Conservation (phyloP, 2,113 vertebrate genomes). For the Cottus gobio region DNA sequence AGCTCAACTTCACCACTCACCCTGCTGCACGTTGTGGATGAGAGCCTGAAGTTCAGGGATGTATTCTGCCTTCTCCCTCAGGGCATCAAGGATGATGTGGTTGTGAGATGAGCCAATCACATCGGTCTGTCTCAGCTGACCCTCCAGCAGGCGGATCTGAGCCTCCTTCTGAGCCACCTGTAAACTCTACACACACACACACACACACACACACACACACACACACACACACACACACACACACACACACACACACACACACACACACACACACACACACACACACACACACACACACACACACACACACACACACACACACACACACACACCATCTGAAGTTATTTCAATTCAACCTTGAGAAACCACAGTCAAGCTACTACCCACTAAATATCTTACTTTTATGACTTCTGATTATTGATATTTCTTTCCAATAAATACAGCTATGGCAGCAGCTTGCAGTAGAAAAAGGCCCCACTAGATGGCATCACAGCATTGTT, state of each 20-base stretch:
- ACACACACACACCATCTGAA: too few species aligned
- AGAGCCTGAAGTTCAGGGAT: conserved; percentile 94
- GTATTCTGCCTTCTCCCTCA: conserved; percentile 92
- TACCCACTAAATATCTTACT: background rate
- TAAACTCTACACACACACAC: conserved; percentile 84
- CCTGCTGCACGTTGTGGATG: conserved; percentile 93
- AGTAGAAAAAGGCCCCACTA: conserved; percentile 25
- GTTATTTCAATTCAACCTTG: too few species aligned
- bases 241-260: too few species aligned
- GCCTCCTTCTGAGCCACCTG: conserved; percentile 96
- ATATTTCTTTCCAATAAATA: background rate
- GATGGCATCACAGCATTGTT: conserved; percentile 15
- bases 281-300: background rate
- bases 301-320: background rate
- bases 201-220: background rate
- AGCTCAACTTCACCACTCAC: conserved; percentile 73
- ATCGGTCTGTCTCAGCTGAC: conserved; percentile 92
- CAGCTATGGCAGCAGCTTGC: background rate
- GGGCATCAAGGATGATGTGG: conserved; percentile 92
- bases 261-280: background rate
- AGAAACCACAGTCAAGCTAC: background rate
- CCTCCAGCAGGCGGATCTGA: conserved; percentile 94
- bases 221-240: background rate
- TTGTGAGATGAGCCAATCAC: conserved; percentile 89
- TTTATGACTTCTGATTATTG: background rate